Conservation (phyloP, 2,888 invertebrate species). For the Muscina levida region DNA sequence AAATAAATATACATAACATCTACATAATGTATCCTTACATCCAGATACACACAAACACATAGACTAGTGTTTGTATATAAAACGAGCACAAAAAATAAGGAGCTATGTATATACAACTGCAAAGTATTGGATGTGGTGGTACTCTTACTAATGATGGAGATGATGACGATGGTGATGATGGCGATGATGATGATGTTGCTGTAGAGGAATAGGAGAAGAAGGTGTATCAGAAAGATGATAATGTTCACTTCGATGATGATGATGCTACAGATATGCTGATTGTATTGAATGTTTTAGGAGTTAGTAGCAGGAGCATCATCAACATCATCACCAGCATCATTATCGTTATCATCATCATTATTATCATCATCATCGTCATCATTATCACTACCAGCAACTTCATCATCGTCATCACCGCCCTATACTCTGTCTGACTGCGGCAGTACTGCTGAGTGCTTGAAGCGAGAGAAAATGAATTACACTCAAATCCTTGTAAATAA, state of each 20-base stretch:
- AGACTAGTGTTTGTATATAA: not conserved
- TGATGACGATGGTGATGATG: conserved; percentile 17
- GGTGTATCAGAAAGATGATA: no score
- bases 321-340: no score
- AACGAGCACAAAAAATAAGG: conserved; percentile 12
- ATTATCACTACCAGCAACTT: no score
- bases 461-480: conserved; percentile 50
- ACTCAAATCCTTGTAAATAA: conserved; percentile 70
- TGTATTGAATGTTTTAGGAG: no score
- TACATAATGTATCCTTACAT: conserved; percentile 10
- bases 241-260: no score
- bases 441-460: conserved; percentile 16
- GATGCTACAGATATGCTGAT: not conserved
- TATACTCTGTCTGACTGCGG: no score
- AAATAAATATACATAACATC: conserved; percentile 47
- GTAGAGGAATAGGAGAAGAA: not conserved
- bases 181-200: no score
- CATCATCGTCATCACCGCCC: no score
- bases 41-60: conserved; percentile 1
- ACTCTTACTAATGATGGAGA: conserved; percentile 7
- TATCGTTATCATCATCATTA: no score
- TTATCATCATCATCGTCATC: no score
- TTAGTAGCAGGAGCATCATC: no score
- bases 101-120: conserved; percentile 18
- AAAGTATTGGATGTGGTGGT: conserved; percentile 24